Conservation (phyloP, 2,797 vertebrate genomes). For the Gorsachius magnificus region DNA sequence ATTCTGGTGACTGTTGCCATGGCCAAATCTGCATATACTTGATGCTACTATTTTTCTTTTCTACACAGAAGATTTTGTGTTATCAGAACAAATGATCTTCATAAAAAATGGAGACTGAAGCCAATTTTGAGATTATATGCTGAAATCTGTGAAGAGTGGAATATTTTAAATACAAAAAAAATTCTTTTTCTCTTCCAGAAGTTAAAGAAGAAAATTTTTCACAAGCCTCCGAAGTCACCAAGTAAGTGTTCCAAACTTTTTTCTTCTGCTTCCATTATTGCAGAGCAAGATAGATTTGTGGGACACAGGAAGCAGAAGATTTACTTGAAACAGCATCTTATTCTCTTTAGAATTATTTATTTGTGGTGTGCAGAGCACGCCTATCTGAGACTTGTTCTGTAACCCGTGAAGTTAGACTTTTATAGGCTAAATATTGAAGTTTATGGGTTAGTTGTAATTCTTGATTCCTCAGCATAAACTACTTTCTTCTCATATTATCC, state of each 20-base stretch:
- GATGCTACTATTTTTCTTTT: not conserved
- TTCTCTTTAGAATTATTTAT: not conserved
- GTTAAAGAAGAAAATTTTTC: constrained; percentile 76
- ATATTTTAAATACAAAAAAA: not conserved
- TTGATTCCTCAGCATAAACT: not conserved
- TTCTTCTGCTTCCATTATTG: not conserved
- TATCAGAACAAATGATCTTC: not conserved
- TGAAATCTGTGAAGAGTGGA: not conserved
- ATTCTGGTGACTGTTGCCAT: not conserved
- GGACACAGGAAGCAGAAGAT: not conserved
- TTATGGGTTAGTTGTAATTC: not conserved
- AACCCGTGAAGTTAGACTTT: not conserved
- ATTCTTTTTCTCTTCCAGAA: constrained; percentile 72
- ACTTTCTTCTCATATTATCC: not conserved
- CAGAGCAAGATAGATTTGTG: not conserved
- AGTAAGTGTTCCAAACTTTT: constrained; percentile 77
- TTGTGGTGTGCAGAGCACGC: not conserved
- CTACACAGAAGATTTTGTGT: not conserved
- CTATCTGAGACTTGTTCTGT: not conserved
- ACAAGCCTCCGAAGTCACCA: constrained; percentile 82
- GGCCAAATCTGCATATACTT: not conserved
- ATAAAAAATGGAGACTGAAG: not conserved
- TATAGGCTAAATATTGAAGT: not conserved
- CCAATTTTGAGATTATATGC: not conserved
- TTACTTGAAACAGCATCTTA: not conserved